Base-by-base conservation (phyloP, 2,113 vertebrate species). In the Embiotoca jacksoni region DNA sequence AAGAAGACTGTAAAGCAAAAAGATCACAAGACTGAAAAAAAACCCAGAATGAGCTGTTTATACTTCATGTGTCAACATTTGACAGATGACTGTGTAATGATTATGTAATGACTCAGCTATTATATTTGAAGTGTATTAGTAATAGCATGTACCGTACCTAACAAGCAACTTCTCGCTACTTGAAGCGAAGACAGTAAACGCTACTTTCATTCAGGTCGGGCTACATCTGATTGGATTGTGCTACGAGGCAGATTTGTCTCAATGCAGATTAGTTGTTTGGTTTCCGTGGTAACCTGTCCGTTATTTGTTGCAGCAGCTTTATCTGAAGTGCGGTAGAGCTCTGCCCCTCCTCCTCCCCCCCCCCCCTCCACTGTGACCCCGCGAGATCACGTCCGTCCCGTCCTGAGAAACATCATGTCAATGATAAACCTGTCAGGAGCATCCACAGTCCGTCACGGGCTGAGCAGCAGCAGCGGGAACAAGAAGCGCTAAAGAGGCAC, bases 281-380 rank as follows among this genome's bases (percentile, higher is more conserved):
- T 86, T 87, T 84, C 83, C 75, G 72, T 8, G 49, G 81, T 77
- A 84, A 88, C 83, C 69, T 68, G 53, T 75, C 72, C 83, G 80
- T 82, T 79, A 77, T 84, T 85, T 60, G 67, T 82, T 64, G 71
- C 63, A 15, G 32, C 32, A 32, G 83, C 75, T 84, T 77, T 73
- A 75, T 78, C 35, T 37, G 33, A 36, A 57, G 67, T 53, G 35
- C 23, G 41, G 41, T 54, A 13, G 66, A 37, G 71, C 47, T 6
- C 60, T 85, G 80, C 80, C 74, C 74, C 72, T 58, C 69, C 33
- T 54, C 79, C 53, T 70, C 53, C 30, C 80, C 74, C 74, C 72
- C 58, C 69, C 33, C 57, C 79, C 53, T 70, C 53, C 30, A 53
- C 66, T 41, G 71, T 81, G 78, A 66, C 75, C 83, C 23, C 54